Conservation (phyloP, 92 coral and sea anemone species). For the Palythoa grandis region DNA sequence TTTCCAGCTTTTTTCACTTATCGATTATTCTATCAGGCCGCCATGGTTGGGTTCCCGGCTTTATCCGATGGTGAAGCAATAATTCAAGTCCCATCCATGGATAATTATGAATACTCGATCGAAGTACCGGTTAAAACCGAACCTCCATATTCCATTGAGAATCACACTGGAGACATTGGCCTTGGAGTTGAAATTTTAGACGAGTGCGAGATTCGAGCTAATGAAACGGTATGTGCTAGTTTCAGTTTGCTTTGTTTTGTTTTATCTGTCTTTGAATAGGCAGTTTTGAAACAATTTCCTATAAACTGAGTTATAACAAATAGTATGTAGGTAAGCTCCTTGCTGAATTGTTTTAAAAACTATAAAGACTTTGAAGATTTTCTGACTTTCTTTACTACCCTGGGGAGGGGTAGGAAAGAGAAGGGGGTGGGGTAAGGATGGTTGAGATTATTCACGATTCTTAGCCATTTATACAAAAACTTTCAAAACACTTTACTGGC, state of each 20-base stretch:
- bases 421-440: no score
- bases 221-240: slow-evolving; percentile 32
- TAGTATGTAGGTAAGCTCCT: no score
- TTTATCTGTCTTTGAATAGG: neutral
- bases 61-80: slow-evolving; percentile 40
- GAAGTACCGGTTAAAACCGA: slow-evolving; percentile 36
- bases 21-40: slow-evolving; percentile 6
- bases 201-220: slow-evolving; percentile 33
- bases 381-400: no score
- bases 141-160: slow-evolving; percentile 29
- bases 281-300: neutral
- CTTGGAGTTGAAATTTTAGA: slow-evolving; percentile 40
- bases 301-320: no score
- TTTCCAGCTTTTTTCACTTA: neutral
- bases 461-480: no score
- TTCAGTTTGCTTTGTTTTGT: neutral
- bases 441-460: no score
- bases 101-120: slow-evolving; percentile 35
- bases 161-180: slow-evolving; percentile 29
- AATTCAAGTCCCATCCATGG: slow-evolving; percentile 26
- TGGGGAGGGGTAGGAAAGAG: no score
- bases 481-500: no score
- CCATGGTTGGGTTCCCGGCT: slow-evolving; percentile 26
- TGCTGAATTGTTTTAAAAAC: no score
- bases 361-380: no score